These are phyloP conservation scores for Doryteuthis pealeii DNA, from an alignment of 1,140 invertebrate genomes.

Conservation along the genomic window DNA sequence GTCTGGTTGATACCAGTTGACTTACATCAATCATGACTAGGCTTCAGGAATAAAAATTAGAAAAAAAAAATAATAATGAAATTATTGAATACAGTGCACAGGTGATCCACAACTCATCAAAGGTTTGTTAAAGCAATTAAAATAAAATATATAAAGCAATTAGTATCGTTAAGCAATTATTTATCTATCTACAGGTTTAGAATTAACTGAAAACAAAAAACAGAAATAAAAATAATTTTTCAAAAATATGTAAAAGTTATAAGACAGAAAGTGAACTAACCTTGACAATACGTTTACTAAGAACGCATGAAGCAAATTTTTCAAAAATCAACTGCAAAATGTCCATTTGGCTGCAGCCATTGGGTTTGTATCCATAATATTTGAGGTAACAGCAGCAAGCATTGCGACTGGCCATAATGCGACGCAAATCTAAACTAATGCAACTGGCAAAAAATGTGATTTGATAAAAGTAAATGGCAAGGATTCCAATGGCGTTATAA, in stretches of 20 bases:
- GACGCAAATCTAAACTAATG: constrained; percentile 72
- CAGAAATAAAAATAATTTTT: no score
- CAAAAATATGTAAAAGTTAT: not conserved
- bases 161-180: no score
- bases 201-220: no score
- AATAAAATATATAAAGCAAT: no score
- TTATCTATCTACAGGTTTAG: no score
- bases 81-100: no score
- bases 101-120: no score
- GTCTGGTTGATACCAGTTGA: no score
- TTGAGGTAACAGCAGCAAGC: constrained; percentile 70
- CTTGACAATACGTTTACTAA: constrained; percentile 60
- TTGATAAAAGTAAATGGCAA: constrained; percentile 92
- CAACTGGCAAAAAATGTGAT: constrained; percentile 93
- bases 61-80: no score
- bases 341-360: constrained; percentile 61
- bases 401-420: constrained; percentile 69
- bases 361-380: constrained; percentile 62
- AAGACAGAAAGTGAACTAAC: constrained; percentile 26
- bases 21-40: no score
- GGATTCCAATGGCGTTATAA: constrained; percentile 60
- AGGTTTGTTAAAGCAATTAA: no score
- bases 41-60: no score
- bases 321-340: constrained; percentile 60
- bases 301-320: constrained; percentile 58